These are phyloP conservation scores for Telmatherina bonti DNA, from an alignment of 2,797 vertebrate species.

Conservation along the genomic window DNA sequence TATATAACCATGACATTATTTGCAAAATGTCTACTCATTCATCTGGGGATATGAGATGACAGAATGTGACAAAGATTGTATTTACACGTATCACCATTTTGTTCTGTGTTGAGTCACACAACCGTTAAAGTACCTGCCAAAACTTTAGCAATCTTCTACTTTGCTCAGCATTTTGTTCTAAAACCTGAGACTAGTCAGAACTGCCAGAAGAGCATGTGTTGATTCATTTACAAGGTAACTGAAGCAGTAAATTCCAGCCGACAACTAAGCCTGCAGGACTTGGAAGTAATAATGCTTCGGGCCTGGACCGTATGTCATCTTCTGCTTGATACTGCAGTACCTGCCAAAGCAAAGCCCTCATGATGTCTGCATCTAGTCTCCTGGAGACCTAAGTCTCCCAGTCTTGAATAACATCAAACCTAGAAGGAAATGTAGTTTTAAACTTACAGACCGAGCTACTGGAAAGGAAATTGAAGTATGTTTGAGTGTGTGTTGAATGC, in stretches of 20 bases:
- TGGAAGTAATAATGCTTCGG: constrained; percentile 11
- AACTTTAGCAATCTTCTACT: neutral
- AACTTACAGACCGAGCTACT: constrained; percentile 23
- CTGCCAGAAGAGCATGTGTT: neutral
- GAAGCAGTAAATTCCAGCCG: neutral
- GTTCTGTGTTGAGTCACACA: neutral
- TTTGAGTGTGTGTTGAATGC: constrained; percentile 32
- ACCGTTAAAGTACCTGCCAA: too few relatives aligned
- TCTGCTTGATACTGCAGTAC: constrained; percentile 23
- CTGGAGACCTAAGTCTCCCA: constrained; percentile 17
- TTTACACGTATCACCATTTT: neutral
- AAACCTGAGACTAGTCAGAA: neutral
- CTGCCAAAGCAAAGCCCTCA: constrained; percentile 36
- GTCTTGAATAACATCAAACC: constrained; percentile 26
- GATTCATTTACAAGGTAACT: constrained; percentile 1
- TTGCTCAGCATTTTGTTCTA: neutral
- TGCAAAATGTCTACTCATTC: too few relatives aligned
- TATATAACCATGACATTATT: too few relatives aligned
- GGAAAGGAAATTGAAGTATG: constrained; percentile 25
- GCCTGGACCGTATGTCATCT: constrained; percentile 8
- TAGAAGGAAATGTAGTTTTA: constrained; percentile 30
- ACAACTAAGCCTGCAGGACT: constrained; percentile 3
- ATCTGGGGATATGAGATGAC: too few relatives aligned
- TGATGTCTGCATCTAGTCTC: constrained; percentile 41
- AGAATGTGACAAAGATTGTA: too few relatives aligned